Evolutionary conservation across 2,797 vertebrate genomes (phyloP).

Genomic region (Hydrophis major): DNA sequence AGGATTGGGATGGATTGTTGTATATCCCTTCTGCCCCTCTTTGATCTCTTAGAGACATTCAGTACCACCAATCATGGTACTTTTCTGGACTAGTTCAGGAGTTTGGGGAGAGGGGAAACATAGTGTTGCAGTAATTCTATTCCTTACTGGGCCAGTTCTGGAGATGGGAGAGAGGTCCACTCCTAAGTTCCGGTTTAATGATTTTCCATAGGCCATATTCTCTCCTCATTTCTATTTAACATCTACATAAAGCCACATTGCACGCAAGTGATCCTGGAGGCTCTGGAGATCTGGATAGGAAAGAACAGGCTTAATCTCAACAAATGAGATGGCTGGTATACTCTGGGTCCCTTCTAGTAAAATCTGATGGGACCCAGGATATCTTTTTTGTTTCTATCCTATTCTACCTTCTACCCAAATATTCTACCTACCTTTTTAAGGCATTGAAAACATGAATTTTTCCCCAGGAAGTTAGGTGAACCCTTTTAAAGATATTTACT

Average conservation of each 20-base stretch:
- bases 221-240: not conserved
- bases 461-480: not conserved
- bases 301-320: not conserved
- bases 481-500: not conserved
- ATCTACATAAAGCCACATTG: not conserved
- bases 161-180: not conserved
- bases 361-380: not conserved
- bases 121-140: not conserved
- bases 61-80: not conserved
- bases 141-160: not conserved
- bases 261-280: not conserved
- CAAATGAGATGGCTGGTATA: not conserved
- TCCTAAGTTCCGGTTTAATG: not conserved
- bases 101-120: not conserved
- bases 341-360: not conserved
- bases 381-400: not conserved
- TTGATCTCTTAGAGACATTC: not conserved
- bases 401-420: not conserved
- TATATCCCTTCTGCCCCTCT: not conserved
- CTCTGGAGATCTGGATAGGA: not conserved
- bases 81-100: not conserved
- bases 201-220: not conserved
- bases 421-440: not conserved
- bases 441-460: not conserved
- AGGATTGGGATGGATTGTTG: not conserved